Evolutionary conservation across 1,140 invertebrate species (phyloP).

Genomic region (Helicoverpa armigera): DNA sequence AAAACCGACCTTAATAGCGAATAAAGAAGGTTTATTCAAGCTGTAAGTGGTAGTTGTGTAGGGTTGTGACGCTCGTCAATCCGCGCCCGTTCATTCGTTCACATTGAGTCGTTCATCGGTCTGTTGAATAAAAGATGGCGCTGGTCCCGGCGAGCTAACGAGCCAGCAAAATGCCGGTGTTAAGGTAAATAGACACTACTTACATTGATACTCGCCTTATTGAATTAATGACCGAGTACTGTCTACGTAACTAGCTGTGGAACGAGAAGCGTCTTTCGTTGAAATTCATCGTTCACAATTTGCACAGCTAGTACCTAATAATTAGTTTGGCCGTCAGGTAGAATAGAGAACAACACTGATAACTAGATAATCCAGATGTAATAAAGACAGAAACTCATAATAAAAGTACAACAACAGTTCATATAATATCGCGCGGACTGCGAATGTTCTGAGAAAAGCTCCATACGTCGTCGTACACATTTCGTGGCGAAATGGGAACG

Average conservation of each 20-base stretch:
- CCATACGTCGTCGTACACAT: not conserved
- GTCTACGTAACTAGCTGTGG: slow-evolving; percentile 13
- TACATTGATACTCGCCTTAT: slow-evolving; percentile 39
- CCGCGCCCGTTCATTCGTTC: slow-evolving; percentile 48
- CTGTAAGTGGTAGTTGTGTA: not conserved
- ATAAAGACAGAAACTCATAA: too few relatives aligned
- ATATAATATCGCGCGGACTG: too few relatives aligned
- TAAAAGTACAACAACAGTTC: too few relatives aligned
- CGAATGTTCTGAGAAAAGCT: too few relatives aligned
- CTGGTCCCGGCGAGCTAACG: slow-evolving; percentile 36
- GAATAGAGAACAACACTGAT: too few relatives aligned
- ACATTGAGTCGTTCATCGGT: slow-evolving; percentile 49
- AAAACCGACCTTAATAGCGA: slow-evolving; percentile 1
- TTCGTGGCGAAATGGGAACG: not conserved
- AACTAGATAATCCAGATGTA: too few relatives aligned
- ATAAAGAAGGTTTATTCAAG: not conserved
- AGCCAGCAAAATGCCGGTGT: slow-evolving; percentile 45
- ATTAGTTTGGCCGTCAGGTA: too few relatives aligned
- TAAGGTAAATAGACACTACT: slow-evolving; percentile 46
- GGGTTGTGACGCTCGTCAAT: slow-evolving; percentile 44
- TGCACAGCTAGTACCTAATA: too few relatives aligned
- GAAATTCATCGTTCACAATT: too few relatives aligned
- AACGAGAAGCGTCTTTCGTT: not conserved
- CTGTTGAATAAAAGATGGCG: slow-evolving; percentile 51
- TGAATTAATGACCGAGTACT: slow-evolving; percentile 13